Base-by-base conservation (phyloP, 2,113 vertebrate species). In the Anser cygnoides region DNA sequence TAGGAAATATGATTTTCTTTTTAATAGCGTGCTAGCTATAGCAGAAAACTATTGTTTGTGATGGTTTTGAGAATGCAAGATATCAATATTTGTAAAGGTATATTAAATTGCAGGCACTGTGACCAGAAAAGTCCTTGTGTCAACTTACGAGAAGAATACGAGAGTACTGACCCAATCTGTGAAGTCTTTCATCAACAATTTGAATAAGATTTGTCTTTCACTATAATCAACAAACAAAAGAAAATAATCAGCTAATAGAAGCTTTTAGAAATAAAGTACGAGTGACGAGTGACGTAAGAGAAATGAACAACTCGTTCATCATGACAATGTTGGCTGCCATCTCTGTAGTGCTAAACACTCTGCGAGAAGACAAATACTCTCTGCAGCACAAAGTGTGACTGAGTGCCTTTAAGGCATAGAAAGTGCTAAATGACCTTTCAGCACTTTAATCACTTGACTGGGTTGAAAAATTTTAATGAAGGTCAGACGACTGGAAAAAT, bases 351-450 rank as follows among this genome's bases (percentile, higher is more conserved):
- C 67, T 54, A 62, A 95, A 76, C 49, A 19, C 49, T 84, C 57
- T 43, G 35, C 75, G 75, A 82, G 80, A 66, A 90, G 86, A 86
- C 58, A 85, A 89, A 88, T 65, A 21, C 58, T 66, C 50, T 87
- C 43, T 86, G 86, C 65, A 74, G 80, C 59, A 73, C 49, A 5
- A 75, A 92, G 87, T 91, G 87, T 85, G 85, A 82, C 75, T 72
- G 58, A 92, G 63, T 86, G 86, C 84, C 86, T 95, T 93, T 54
- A 74, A 96, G 93, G 90, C 67, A 68, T 7, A 54, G 29, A 58
- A 75, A 90, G 94, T 86, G 90, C 84, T 94, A 93, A 95, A 72
- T 95, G 93, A 91, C 86, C 84, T 97, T 94, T 96, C 78, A 91
- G 92, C 88, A 63, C 80, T 95, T 94, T 66, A 93, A 95, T 96